Base-by-base conservation (phyloP, 1,140 invertebrate genomes). In the Lasioglossum albipes region DNA sequence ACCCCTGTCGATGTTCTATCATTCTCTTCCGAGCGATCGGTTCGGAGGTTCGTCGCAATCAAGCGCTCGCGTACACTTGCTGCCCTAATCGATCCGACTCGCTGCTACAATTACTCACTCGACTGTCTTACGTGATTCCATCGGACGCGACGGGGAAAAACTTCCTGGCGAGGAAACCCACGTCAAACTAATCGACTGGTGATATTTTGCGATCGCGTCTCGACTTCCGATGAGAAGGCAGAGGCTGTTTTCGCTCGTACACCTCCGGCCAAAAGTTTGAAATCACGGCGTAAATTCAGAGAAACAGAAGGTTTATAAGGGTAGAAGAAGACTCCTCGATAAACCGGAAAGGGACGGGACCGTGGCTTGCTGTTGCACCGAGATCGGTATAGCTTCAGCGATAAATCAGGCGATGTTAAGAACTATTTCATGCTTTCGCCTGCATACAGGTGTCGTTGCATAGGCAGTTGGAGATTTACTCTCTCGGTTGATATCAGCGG, bases 1-100 rank as follows among this genome's bases (percentile, higher is more conserved):
- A 65, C 70, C 66, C 62, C 41, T 2, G 42, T 22, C 62, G 31
- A 67, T 31, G 62, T 74, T 79, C 79, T 76, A 83, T 83, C 77
- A 75, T 78, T 83, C 71, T 78, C 78, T 87, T 87, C 74, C 75
- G 67, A 70, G 57, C 67, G 83, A 85, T 83, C 79, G 80, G 49
- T 52, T 77, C 69, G n/a, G 36, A 82, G 85, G 61, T 49, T 79
- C 70, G 54, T 45, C 72, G 85, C 82, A 84, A 87, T 87, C 85
- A 86, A 72, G 62, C 71, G 68, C 66, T 76, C 82, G 79, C 82
- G 68, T 79, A 86, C 62, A 69, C 61, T 57, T 77, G 31, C 76
- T 62, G 69, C 69, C 57, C 65, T 42, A 31, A 87, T 87, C 82
- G 84, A 87, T 87, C 78, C 36, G 70, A 87, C 70, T 59, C 75